Percentiles rank a stretch among this genome's conserved stretches.
phyloP scores from a whole-genome alignment of 2,888 invertebrate genomes.

The Hydrotaea diabolus region DNA sequence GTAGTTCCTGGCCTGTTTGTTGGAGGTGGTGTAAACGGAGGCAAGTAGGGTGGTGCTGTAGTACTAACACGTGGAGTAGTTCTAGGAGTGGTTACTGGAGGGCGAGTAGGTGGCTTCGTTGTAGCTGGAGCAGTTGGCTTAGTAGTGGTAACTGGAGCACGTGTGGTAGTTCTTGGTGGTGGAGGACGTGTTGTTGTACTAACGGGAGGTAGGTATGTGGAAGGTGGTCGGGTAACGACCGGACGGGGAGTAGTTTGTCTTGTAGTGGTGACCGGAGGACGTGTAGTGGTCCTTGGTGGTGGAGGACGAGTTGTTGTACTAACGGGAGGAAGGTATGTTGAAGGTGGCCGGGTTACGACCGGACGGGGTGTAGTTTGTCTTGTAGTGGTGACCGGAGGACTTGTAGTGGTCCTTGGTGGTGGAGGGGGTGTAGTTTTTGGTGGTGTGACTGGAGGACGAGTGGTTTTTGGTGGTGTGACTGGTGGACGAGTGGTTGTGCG shows the following conservation, averaged over 20 bases:
- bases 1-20: constrained; percentile 15
- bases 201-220: constrained; percentile 9
- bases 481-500: constrained; percentile 55
- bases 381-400: constrained; percentile 15
- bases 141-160: constrained; percentile 33
- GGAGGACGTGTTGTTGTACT: constrained; percentile 28
- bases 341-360: constrained; percentile 55
- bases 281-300: constrained; percentile 47
- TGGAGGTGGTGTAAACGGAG: constrained; percentile 58
- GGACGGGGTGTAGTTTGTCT: constrained; percentile 45
- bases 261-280: constrained; percentile 49
- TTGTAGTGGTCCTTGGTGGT: too few species aligned
- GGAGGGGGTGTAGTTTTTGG: not conserved
- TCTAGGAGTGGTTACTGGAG: constrained; percentile 64
- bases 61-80: constrained; percentile 52
- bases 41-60: constrained; percentile 69
- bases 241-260: constrained; percentile 70
- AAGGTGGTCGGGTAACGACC: constrained; percentile 31
- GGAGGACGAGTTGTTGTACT: not conserved
- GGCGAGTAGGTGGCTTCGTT: not conserved
- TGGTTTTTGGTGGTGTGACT: constrained; percentile 36
- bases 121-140: constrained; percentile 35
- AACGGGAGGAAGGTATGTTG: constrained; percentile 55
- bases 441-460: constrained; percentile 26
- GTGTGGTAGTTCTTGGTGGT: not conserved